Base-by-base conservation (phyloP, 1,140 invertebrate species). In the Meloidogyne floridensis region DNA sequence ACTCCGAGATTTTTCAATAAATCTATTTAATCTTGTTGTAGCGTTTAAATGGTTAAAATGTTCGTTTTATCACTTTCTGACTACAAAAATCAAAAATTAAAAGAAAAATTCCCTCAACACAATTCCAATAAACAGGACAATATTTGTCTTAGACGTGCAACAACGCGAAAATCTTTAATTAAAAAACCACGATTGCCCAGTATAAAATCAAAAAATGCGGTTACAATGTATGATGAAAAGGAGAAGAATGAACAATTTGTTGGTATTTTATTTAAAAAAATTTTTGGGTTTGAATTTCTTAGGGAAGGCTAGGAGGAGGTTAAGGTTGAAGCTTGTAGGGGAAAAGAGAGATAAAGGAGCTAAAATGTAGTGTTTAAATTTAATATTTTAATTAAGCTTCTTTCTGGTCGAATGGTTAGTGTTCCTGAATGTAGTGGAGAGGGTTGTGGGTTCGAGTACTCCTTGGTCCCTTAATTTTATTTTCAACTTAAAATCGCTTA, bases 31-130 rank as follows among this genome's bases (percentile, higher is more conserved):
- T 65, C 56, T 65, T n/a, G n/a, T 65, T 65, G 15, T n/a, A n/a
- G 2, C 2, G 59, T 7, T 65, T 65, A 65, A 65, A 65, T 65
- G 59, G 59, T 65, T 65, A 65, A n/a, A 65, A 65, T 65, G 59
- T 65, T 65, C n/a, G 15, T 65, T 65, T 65, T 65, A n/a, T 65
- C 59, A n/a, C 59, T 65, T 65, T n/a, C 59, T 65, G 59, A 65
- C n/a, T 65, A 65, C n/a, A 65, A 65, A 65, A 65, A 65, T 6
- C 13, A 11, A 18, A 65, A 65, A 65, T 65, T 65, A n/a, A 65
- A 65, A n/a, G 59, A 65, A 65, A 65, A 65, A 65, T 1, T 32
- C 32, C 32, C n/a, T 8, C 10, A 65, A n/a, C 59, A 65, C 7
- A 65, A 65, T n/a, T 65, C 59, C n/a, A 6, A 6, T 13, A 65